Evolutionary conservation across 2,888 invertebrate species (phyloP).

Genomic region (Euzophera pinguis): DNA sequence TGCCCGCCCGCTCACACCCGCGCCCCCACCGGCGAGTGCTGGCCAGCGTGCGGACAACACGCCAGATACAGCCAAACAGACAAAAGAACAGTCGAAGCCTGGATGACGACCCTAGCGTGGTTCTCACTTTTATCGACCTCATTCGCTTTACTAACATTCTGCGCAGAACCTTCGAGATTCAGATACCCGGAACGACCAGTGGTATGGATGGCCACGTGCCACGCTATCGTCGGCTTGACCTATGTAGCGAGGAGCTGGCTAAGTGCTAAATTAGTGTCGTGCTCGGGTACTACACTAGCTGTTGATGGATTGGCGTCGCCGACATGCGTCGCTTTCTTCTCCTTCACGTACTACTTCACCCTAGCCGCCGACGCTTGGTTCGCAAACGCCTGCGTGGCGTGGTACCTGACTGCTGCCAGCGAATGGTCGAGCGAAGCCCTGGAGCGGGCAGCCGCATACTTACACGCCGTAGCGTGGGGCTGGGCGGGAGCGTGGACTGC

Average conservation of each 20-base stretch:
- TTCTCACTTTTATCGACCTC: conserved; percentile 89
- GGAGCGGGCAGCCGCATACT: conserved; percentile 90
- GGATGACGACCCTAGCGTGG: conserved; percentile 89
- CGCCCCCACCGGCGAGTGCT: conserved; percentile 79
- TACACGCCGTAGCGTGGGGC: conserved; percentile 94
- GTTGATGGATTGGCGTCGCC: conserved; percentile 72
- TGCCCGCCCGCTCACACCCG: conserved; percentile 82
- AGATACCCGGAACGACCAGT: conserved; percentile 96
- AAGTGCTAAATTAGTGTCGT: conserved; percentile 60
- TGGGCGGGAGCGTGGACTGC: conserved; percentile 92
- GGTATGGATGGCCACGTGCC: conserved; percentile 93
- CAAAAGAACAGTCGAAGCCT: conserved; percentile 84
- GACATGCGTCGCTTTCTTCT: conserved; percentile 87
- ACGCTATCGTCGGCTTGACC: conserved; percentile 88
- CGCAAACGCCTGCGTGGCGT: conserved; percentile 92
- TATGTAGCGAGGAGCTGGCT: conserved; percentile 85
- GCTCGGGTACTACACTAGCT: conserved; percentile 60
- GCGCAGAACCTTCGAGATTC: conserved; percentile 93
- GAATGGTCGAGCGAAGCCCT: conserved; percentile 97
- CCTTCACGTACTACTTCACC: conserved; percentile 88
- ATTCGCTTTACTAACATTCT: conserved; percentile 91
- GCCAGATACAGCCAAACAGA: conserved; percentile 84
- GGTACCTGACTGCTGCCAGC: conserved; percentile 93
- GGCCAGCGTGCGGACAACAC: conserved; percentile 84
- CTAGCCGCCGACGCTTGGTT: conserved; percentile 92